A percentile compares a stretch with the other conserved stretches of the same genome.
Evolutionary conservation across 2,113 vertebrate genomes (phyloP).

Genomic region (Platysternon megacephalum): DNA sequence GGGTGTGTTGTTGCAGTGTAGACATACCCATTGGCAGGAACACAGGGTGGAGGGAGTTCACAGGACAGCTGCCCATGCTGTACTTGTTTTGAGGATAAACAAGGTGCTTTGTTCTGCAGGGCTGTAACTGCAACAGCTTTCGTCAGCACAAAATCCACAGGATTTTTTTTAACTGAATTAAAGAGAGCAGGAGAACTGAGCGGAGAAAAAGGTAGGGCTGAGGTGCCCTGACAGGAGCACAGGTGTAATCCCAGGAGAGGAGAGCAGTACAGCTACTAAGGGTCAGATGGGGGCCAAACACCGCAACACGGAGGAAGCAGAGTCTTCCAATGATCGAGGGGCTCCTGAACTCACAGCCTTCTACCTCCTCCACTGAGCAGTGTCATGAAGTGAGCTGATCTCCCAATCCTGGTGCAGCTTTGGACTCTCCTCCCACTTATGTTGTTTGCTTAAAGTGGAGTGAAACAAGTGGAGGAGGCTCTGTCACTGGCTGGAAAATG

Average conservation of each 20-base stretch:
- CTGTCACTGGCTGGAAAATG: accelerated
- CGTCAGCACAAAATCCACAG: background rate
- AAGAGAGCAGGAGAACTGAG: accelerated
- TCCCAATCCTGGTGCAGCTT: background rate
- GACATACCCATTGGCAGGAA: background rate
- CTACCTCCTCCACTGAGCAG: accelerated
- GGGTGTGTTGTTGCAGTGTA: background rate
- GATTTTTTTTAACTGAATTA: accelerated
- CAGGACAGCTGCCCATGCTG: background rate
- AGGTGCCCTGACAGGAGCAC: accelerated
- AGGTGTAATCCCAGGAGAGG: accelerated
- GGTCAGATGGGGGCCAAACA: background rate
- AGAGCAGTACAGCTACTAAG: background rate
- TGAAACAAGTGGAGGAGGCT: background rate
- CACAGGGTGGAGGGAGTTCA: background rate
- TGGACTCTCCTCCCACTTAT: accelerated
- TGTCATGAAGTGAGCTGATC: accelerated
- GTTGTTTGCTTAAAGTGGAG: accelerated
- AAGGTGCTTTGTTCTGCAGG: background rate
- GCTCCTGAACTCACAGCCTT: background rate
- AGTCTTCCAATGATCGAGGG: background rate
- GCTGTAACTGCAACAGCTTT: background rate
- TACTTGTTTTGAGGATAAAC: background rate
- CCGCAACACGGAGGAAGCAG: background rate
- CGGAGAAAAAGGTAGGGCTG: no score